Base-by-base conservation (phyloP, 2,888 invertebrate species). In the Germaria angustata region DNA sequence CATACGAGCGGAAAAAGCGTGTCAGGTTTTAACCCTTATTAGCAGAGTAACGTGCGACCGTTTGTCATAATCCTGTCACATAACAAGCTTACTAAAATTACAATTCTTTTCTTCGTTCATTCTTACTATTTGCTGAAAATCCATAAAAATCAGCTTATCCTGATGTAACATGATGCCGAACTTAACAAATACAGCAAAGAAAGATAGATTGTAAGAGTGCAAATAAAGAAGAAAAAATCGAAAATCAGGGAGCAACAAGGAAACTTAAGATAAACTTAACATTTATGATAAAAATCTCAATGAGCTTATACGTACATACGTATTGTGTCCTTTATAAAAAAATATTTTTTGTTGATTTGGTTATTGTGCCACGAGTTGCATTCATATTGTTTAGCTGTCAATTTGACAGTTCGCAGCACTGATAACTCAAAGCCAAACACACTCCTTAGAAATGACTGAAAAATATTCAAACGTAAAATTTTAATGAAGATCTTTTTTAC, bases 81-180 rank as follows among this genome's bases (percentile, higher is more conserved):
- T 87, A 88, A 88, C 87, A 88, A 86, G 88, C 88, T 88, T 87
- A 51, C 65, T 79, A 36, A 71, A 71, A 71, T 79, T 71, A 53
- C 65, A 66, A 32, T 11, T 36, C 15, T 57, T 6, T 17, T 0
- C 39, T 53, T 4, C 6, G 1, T 39, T 20, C 13, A 49, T 22
- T 86, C 84, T 34, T 66, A 1, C 36, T n/a, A 2, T 39, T 66
- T 39, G 20, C 20, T 36, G 84, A 85, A 87, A 86, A 87, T 88
- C 87, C 87, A 85, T 87, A 87, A 88, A 69, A 88, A 88, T 87
- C 89, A 86, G 87, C 87, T 88, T 88, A 88, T 88, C 73, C 87
- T 84, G 87, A 86, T 88, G 88, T 87, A 89, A 88, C 88, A 87
- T 86, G 88, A 88, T 81, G 88, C 88, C 80, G 86, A 73, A 24